These are phyloP conservation scores for Helogale parvula DNA, from an alignment of 2,113 vertebrate genomes.

Conservation along the genomic window DNA sequence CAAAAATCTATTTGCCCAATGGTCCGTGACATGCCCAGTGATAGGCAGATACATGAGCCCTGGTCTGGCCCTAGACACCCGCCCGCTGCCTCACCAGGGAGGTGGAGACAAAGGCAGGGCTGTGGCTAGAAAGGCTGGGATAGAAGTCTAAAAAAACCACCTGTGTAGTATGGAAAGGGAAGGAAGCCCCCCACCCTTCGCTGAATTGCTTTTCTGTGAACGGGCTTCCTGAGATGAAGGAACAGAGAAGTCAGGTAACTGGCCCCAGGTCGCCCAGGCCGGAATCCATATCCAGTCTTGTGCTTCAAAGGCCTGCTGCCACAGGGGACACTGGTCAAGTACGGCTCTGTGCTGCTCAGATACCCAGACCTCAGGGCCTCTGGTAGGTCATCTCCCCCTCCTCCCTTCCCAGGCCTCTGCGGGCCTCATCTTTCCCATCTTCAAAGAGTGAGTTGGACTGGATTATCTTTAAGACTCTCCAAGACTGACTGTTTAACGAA, in stretches of 20 bases:
- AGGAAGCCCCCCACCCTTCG: not conserved
- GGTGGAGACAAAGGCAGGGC: not conserved
- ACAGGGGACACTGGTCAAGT: not conserved
- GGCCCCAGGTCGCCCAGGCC: not conserved
- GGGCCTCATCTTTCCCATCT: not conserved
- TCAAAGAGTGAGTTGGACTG: not conserved
- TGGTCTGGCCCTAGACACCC: not conserved
- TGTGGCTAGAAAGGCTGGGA: rapidly evolving
- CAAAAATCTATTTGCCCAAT: not conserved
- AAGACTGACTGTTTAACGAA: not conserved
- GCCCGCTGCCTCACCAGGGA: not conserved
- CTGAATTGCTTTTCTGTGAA: not conserved
- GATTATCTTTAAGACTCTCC: not conserved
- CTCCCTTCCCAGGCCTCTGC: not conserved
- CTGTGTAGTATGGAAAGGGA: not conserved
- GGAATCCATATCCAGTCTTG: not conserved
- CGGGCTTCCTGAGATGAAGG: not conserved
- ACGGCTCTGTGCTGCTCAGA: not conserved
- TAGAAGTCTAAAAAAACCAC: rapidly evolving
- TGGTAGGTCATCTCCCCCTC: too few relatives aligned
- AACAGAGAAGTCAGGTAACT: not conserved
- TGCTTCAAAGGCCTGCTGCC: too few relatives aligned
- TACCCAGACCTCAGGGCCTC: not conserved
- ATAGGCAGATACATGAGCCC: not conserved
- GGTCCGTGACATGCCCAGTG: not conserved